phyloP scores from a whole-genome alignment of 2,113 vertebrate species.

The Pelodiscus sinensis region DNA sequence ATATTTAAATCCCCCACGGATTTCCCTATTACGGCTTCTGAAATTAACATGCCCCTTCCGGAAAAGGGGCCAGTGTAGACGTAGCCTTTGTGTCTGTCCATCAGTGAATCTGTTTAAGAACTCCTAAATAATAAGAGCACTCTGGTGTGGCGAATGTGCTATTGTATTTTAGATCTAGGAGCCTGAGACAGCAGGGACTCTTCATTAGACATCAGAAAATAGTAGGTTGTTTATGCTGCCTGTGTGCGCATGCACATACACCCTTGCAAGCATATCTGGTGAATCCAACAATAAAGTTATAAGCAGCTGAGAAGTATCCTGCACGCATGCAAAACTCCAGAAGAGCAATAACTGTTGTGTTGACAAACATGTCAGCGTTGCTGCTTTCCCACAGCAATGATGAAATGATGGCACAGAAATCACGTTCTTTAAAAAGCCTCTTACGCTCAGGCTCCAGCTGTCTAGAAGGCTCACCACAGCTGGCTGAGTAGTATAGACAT shows the following conservation, averaged over 20 bases:
- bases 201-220: neutral
- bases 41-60: too few species aligned
- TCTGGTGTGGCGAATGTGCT: neutral
- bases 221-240: neutral
- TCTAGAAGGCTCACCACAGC: rapidly evolving
- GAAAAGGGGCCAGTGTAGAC: too few species aligned
- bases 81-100: too few species aligned
- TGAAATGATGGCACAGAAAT: conserved; percentile 10
- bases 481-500: rapidly evolving
- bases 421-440: neutral
- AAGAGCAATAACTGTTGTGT: conserved; percentile 8
- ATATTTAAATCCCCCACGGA: too few species aligned
- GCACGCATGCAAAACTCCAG: neutral
- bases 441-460: conserved; percentile 52
- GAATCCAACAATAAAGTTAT: neutral
- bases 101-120: too few species aligned
- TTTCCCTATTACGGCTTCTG: too few species aligned
- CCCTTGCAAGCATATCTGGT: rapidly evolving
- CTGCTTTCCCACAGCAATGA: conserved; percentile 40
- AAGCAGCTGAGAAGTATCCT: conserved; percentile 58
- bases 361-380: neutral
- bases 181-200: neutral
- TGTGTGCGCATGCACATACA: neutral
- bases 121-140: too few species aligned
- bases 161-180: conserved; percentile 11